Evolutionary conservation across 2,113 vertebrate species (phyloP).

Genomic region (Charadrius vociferus): DNA sequence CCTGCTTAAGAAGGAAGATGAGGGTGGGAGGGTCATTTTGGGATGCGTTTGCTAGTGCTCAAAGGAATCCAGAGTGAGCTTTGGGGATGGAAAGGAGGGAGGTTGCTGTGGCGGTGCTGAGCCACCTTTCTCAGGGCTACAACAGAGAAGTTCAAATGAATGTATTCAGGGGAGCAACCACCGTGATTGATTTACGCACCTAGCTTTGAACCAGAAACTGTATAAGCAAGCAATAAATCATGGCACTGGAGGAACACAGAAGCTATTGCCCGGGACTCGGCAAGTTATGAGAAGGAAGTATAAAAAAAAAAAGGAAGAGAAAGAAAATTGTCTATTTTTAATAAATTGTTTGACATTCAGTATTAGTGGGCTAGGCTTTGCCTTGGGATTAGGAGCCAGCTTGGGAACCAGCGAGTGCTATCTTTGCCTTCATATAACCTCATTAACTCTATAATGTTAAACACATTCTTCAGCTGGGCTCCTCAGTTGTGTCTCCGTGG

Average conservation of each 20-base stretch:
- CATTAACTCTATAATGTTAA: constrained; percentile 60
- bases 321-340: constrained; percentile 37
- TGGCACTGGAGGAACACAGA: background rate
- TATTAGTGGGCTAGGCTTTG: background rate
- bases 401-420: constrained; percentile 24
- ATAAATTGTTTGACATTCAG: constrained; percentile 20
- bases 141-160: background rate
- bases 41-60: background rate
- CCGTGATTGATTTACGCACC: background rate
- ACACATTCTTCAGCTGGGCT: constrained; percentile 23
- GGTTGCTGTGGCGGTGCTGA: background rate
- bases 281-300: constrained; percentile 21
- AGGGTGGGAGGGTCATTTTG: background rate
- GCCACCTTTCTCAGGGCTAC: background rate
- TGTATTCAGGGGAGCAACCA: background rate
- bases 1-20: background rate
- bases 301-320: background rate
- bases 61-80: background rate
- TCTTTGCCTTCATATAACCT: constrained; percentile 56
- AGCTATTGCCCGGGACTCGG: background rate
- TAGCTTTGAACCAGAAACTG: background rate
- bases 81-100: background rate
- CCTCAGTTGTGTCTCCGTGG: background rate
- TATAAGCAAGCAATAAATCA: background rate
- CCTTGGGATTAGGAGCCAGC: constrained; percentile 44